phyloP scores from a whole-genome alignment of 2,797 vertebrate genomes.

The Sebastes flavidus region DNA sequence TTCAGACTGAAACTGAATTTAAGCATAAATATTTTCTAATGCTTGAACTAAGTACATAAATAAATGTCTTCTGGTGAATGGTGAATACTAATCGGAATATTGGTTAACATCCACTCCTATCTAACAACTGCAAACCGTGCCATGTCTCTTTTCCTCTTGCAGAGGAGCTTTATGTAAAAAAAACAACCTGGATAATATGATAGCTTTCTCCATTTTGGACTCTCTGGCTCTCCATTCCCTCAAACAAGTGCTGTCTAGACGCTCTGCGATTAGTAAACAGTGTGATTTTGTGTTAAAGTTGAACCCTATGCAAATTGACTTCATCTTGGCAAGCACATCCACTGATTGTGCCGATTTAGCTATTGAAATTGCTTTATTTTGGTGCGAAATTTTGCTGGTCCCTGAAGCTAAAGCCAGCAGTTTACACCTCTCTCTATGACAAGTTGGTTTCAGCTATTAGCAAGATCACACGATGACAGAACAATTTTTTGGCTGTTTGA shows the following conservation, averaged over 20 bases:
- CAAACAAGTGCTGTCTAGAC: background rate
- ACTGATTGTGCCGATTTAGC: background rate
- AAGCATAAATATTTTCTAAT: background rate
- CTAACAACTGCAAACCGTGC: background rate
- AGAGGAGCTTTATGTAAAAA: background rate
- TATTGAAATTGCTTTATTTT: background rate
- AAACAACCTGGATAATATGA: background rate
- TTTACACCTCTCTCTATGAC: constrained; percentile 13
- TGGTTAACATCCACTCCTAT: background rate
- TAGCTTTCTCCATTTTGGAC: constrained; percentile 3
- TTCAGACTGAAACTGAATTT: background rate
- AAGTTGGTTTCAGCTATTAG: background rate
- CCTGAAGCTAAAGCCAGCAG: constrained; percentile 5
- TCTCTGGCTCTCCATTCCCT: background rate
- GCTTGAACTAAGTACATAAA: background rate
- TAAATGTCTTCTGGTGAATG: background rate
- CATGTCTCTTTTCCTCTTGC: background rate
- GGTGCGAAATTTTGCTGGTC: background rate
- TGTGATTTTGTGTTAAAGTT: constrained; percentile 15
- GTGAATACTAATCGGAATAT: background rate
- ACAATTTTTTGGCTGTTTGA: background rate
- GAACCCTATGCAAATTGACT: constrained; percentile 17
- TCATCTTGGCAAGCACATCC: background rate
- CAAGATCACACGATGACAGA: background rate
- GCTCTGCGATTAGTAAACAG: background rate